These are phyloP conservation scores for Leptopterna dolabrata DNA, from an alignment of 2,888 invertebrate genomes.

Conservation along the genomic window DNA sequence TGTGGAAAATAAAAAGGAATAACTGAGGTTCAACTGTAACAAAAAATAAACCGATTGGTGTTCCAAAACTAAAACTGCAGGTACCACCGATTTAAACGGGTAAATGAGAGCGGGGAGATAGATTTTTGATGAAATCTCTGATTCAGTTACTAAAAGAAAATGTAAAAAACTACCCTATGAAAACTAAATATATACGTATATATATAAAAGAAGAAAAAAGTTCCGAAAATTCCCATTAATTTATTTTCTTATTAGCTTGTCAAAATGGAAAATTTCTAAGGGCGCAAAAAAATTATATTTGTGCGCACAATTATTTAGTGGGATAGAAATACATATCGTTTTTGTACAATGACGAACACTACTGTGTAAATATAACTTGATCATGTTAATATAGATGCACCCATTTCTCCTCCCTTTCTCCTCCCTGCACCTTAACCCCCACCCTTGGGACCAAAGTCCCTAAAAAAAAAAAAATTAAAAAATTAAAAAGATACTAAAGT, in stretches of 20 bases:
- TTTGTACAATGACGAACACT: constrained; percentile 53
- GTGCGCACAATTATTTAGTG: constrained; percentile 32
- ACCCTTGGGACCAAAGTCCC: constrained; percentile 50
- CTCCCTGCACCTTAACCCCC: constrained; percentile 20
- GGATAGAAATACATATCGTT: constrained; percentile 51
- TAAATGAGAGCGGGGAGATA: neutral
- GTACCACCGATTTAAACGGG: neutral
- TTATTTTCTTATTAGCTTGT: constrained; percentile 46
- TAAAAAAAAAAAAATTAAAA: neutral
- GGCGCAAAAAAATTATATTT: constrained; percentile 22
- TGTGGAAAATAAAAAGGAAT: too few species aligned
- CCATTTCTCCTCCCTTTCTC: constrained; percentile 11
- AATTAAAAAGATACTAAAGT: neutral
- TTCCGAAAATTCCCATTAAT: constrained; percentile 16
- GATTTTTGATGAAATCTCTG: neutral
- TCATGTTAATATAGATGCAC: constrained; percentile 37
- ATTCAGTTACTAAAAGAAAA: neutral
- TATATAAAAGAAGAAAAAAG: neutral
- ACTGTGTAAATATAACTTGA: constrained; percentile 45
- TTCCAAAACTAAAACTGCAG: neutral
- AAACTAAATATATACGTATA: neutral
- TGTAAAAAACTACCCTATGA: neutral
- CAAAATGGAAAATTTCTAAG: neutral
- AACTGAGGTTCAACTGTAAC: neutral
- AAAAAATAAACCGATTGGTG: neutral